Percentiles rank a stretch among this genome's conserved stretches.
These are phyloP conservation scores for Anseranas semipalmata DNA, from an alignment of 2,113 vertebrate species.

Conservation along the genomic window DNA sequence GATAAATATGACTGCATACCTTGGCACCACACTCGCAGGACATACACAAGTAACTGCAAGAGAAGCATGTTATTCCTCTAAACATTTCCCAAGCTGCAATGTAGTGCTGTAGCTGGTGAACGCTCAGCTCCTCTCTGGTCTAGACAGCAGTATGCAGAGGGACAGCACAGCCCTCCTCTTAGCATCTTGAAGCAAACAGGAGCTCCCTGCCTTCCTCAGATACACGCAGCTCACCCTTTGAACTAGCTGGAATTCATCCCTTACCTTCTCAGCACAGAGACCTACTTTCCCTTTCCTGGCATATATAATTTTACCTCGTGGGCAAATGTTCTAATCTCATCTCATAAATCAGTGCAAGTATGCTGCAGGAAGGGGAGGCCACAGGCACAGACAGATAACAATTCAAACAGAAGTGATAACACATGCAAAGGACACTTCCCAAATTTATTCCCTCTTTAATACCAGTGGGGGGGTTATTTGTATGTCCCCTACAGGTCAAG, in stretches of 20 bases:
- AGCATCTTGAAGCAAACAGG: not conserved
- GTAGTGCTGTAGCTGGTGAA: not conserved
- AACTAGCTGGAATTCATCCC: constrained; percentile 1
- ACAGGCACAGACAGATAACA: constrained; percentile 53
- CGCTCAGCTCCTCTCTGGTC: not conserved
- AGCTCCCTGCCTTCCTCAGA: not conserved
- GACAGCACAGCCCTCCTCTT: not conserved
- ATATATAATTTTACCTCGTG: constrained; percentile 56
- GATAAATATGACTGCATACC: not conserved
- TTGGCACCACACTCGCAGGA: not conserved
- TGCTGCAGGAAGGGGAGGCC: constrained; percentile 32
- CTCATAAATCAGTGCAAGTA: constrained; percentile 49
- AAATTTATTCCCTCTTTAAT: constrained; percentile 49
- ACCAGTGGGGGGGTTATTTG: constrained; percentile 34
- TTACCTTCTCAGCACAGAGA: not conserved
- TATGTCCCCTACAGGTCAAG: constrained; percentile 22
- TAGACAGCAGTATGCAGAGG: not conserved
- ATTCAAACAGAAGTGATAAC: constrained; percentile 44
- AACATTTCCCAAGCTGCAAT: not conserved
- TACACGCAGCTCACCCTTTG: not conserved
- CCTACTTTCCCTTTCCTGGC: constrained; percentile 24
- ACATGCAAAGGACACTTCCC: constrained; percentile 46
- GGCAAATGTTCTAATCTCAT: constrained; percentile 51
- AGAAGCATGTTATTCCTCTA: not conserved
- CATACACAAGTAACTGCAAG: not conserved